A percentile compares a stretch with the other conserved stretches of the same genome.
Evolutionary conservation across 2,113 vertebrate genomes (phyloP).

Genomic region (Macquaria australasica): DNA sequence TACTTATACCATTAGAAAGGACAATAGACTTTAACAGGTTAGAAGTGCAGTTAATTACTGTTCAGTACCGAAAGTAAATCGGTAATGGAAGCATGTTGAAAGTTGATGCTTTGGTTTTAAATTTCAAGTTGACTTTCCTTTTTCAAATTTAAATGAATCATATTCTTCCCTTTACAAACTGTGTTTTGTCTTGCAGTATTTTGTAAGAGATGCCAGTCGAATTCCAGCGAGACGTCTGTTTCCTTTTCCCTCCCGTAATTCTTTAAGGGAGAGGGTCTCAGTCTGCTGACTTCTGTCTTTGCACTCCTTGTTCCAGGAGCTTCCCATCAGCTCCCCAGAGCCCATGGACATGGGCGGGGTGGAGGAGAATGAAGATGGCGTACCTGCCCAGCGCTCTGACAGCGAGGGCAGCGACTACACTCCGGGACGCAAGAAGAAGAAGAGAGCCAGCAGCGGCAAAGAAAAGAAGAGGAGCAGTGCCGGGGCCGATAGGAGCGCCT

Average conservation of each 20-base stretch:
- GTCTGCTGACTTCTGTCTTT: background rate
- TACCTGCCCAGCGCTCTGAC: constrained; percentile 88
- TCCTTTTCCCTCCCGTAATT: background rate
- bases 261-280: accelerated
- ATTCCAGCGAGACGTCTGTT: background rate
- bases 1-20: no score
- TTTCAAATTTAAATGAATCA: background rate
- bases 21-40: background rate
- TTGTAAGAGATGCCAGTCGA: background rate
- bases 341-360: constrained; percentile 75
- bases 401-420: constrained; percentile 98
- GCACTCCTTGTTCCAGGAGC: constrained; percentile 78
- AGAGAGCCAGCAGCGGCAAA: constrained; percentile 89
- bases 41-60: background rate
- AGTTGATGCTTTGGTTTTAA: background rate
- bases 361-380: constrained; percentile 86
- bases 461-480: constrained; percentile 90
- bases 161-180: background rate
- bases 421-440: constrained; percentile 97
- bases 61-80: background rate
- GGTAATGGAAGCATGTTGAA: background rate
- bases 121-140: background rate
- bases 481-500: constrained; percentile 81
- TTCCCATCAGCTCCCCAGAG: constrained; percentile 95
- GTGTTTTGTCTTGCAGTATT: background rate